Evolutionary conservation across 64 coral and sea anemone species (phyloP).

Genomic region (Cladopsammia gracilis): DNA sequence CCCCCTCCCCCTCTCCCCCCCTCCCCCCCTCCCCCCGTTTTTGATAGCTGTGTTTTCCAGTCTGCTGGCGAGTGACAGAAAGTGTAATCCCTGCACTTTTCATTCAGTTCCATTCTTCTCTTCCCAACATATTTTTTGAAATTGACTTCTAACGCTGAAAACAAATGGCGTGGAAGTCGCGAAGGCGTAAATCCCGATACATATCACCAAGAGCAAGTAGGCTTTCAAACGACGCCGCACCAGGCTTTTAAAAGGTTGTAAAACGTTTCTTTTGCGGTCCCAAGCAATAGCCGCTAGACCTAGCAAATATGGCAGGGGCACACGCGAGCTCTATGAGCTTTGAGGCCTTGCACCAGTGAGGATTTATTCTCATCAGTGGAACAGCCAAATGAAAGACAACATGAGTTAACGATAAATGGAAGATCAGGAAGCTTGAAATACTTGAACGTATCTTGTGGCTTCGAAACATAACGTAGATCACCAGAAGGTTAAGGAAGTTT

Average conservation of each 20-base stretch:
- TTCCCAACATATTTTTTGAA: not conserved
- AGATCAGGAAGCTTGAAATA: slow-evolving; percentile 26
- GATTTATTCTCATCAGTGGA: not conserved
- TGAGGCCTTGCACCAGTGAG: not conserved
- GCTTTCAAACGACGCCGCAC: not conserved
- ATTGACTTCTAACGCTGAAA: not conserved
- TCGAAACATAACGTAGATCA: slow-evolving; percentile 19
- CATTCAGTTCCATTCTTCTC: not conserved
- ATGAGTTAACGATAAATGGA: slow-evolving; percentile 27
- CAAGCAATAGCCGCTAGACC: slow-evolving; percentile 6
- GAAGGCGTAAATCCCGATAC: slow-evolving; percentile 10
- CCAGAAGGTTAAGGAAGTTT: not conserved
- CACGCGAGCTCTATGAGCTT: not conserved
- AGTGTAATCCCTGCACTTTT: not conserved
- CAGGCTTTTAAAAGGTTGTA: slow-evolving; percentile 23
- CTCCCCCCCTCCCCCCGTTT: not conserved
- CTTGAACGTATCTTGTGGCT: not conserved
- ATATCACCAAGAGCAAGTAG: not conserved
- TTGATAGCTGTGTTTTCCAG: slow-evolving; percentile 12
- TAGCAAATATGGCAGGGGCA: not conserved
- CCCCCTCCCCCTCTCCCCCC: too few species aligned
- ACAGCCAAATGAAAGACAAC: not conserved
- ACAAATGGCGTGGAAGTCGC: not conserved
- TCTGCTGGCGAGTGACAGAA: not conserved
- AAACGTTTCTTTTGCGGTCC: slow-evolving; percentile 11